These are phyloP conservation scores for Drosophila peninsularis DNA, from an alignment of 2,888 invertebrate species.

Conservation along the genomic window DNA sequence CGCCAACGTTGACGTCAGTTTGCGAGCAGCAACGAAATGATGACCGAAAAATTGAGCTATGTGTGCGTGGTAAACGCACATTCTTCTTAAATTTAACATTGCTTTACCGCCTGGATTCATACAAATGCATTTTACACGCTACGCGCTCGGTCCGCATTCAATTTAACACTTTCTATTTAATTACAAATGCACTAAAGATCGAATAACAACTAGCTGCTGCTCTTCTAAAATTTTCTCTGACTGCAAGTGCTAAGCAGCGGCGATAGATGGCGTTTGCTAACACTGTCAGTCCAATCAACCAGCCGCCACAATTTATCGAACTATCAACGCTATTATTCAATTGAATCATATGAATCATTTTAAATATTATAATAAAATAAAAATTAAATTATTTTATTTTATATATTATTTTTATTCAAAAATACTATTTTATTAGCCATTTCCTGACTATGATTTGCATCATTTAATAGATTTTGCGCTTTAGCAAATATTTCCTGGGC, in stretches of 20 bases:
- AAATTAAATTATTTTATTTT: neutral
- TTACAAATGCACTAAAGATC: conserved; percentile 52
- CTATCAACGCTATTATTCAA: neutral
- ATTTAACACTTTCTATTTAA: conserved; percentile 50
- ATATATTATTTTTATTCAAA: conserved; percentile 9
- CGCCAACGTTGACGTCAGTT: conserved; percentile 65
- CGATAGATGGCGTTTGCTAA: conserved; percentile 1
- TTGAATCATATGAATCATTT: conserved; percentile 20
- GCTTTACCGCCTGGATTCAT: conserved; percentile 46
- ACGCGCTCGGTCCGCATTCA: conserved; percentile 34
- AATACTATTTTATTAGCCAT: conserved; percentile 17
- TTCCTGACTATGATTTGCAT: neutral
- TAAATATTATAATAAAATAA: neutral
- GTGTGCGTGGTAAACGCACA: conserved; percentile 60
- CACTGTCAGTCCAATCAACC: conserved; percentile 18
- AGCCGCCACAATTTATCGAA: conserved; percentile 17
- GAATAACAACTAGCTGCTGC: conserved; percentile 62
- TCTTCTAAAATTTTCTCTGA: conserved; percentile 64
- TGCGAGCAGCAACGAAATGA: conserved; percentile 53
- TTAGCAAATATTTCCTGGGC: conserved; percentile 1
- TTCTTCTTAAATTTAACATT: conserved; percentile 44
- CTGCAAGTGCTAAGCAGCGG: conserved; percentile 35
- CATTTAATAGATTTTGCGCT: neutral
- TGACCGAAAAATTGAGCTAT: conserved; percentile 69
- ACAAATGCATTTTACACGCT: conserved; percentile 58